phyloP scores from a whole-genome alignment of 2,797 vertebrate genomes.

The Myripristis jacobus region DNA sequence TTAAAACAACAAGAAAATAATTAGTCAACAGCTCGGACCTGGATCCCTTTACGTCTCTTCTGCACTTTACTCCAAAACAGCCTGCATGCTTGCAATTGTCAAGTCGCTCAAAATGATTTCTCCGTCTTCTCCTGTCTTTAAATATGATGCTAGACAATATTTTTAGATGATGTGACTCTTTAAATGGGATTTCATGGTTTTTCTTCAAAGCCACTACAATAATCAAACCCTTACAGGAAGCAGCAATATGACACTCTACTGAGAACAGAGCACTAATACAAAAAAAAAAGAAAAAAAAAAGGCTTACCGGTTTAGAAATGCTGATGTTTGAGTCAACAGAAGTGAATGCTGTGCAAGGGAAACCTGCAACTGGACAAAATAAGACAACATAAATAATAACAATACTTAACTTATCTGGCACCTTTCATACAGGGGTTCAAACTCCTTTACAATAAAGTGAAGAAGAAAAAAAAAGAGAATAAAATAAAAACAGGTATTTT shows the following conservation, averaged over 20 bases:
- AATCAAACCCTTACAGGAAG: neutral
- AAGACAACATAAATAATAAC: neutral
- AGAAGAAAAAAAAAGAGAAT: too few relatives aligned
- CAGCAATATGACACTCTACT: neutral
- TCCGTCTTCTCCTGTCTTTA: neutral
- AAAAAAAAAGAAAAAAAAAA: neutral
- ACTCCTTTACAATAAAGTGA: too few relatives aligned
- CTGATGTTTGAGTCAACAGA: slow-evolving; percentile 45
- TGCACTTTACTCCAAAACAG: too few relatives aligned
- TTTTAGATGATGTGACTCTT: too few relatives aligned
- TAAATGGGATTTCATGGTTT: too few relatives aligned
- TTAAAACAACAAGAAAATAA: neutral
- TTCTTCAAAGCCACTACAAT: neutral
- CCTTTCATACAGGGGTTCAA: too few relatives aligned
- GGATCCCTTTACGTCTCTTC: too few relatives aligned
- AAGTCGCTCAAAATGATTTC: too few relatives aligned
- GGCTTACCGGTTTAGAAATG: slow-evolving; percentile 64
- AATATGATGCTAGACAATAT: neutral
- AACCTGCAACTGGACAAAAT: slow-evolving; percentile 59
- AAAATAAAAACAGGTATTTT: too few relatives aligned
- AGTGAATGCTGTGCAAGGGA: slow-evolving; percentile 55
- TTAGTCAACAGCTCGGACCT: neutral
- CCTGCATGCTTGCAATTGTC: too few relatives aligned
- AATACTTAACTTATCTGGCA: too few relatives aligned
- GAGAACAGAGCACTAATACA: neutral